A percentile compares a stretch with the other conserved stretches of the same genome.
phyloP scores from a whole-genome alignment of 1,140 invertebrate species.

The Wasmannia auropunctata region DNA sequence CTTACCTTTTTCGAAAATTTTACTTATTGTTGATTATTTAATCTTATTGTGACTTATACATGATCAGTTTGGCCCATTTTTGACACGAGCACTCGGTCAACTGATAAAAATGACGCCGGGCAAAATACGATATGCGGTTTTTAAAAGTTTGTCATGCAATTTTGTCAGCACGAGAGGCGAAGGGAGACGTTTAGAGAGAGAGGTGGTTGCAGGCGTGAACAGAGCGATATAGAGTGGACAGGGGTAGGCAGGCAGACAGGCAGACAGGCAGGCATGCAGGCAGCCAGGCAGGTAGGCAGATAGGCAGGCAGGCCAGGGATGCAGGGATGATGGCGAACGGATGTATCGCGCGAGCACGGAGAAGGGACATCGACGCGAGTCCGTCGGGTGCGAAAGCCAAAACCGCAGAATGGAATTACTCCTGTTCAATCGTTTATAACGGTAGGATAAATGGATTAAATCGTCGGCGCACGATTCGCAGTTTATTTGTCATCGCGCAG shows the following conservation, averaged over 20 bases:
- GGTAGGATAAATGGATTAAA: slow-evolving; percentile 81
- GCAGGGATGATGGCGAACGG: slow-evolving; percentile 11
- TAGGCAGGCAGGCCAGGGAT: not conserved
- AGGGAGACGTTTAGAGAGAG: not conserved
- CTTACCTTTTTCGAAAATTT: not conserved
- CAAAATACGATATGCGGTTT: slow-evolving; percentile 79
- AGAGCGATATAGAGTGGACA: slow-evolving; percentile 15
- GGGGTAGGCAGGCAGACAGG: not conserved
- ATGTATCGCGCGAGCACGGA: slow-evolving; percentile 19
- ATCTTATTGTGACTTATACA: not conserved
- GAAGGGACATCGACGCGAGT: slow-evolving; percentile 49
- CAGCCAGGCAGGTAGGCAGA: not conserved
- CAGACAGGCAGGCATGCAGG: not conserved
- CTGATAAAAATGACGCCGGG: slow-evolving; percentile 40
- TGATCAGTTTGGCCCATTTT: not conserved
- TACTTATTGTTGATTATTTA: not conserved
- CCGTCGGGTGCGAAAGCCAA: slow-evolving; percentile 77
- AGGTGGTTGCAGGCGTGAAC: slow-evolving; percentile 60
- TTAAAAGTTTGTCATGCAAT: slow-evolving; percentile 68
- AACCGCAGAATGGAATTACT: slow-evolving; percentile 83
- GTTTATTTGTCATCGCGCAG: slow-evolving; percentile 78
- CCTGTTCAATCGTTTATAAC: slow-evolving; percentile 81
- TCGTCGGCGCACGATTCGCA: slow-evolving; percentile 76
- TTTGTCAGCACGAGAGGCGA: slow-evolving; percentile 46
- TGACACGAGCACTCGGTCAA: not conserved